Conservation (phyloP, 2,113 vertebrate species). For the Acanthochromis polyacanthus region DNA sequence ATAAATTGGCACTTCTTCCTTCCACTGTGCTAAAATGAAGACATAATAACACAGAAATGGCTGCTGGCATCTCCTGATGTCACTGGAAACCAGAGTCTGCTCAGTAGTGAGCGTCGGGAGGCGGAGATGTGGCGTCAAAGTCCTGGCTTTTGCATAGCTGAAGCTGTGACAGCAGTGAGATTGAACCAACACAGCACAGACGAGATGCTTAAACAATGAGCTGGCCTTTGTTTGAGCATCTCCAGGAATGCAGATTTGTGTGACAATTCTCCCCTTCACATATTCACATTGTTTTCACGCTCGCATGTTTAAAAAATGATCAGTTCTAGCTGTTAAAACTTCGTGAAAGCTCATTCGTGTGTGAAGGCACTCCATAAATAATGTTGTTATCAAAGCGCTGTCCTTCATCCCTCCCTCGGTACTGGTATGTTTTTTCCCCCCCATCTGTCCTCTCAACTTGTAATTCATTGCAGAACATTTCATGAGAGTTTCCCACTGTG, state of each 20-base stretch:
- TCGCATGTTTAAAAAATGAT: not conserved
- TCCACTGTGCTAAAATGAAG: too few species aligned
- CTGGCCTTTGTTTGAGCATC: not conserved
- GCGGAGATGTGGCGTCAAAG: too few species aligned
- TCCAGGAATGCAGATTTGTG: not conserved
- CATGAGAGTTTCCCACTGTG: constrained; percentile 72
- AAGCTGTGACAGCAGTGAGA: too few species aligned
- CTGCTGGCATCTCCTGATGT: too few species aligned
- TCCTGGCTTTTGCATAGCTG: too few species aligned
- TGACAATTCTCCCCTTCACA: not conserved
- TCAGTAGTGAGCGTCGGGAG: too few species aligned
- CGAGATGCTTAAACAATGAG: too few species aligned
- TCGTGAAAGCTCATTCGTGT: constrained; percentile 19
- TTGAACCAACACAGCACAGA: too few species aligned
- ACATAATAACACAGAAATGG: too few species aligned
- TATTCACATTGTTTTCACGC: not conserved
- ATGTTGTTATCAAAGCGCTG: constrained; percentile 22
- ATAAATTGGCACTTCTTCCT: too few species aligned
- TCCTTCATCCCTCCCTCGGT: not conserved
- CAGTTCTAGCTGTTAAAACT: not conserved
- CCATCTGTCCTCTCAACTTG: constrained; percentile 33
- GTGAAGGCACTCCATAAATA: not conserved
- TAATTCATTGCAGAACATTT: constrained; percentile 48
- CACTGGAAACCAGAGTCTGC: too few species aligned
- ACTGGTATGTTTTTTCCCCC: constrained; percentile 15